A percentile compares a stretch with the other conserved stretches of the same genome.
Evolutionary conservation across 92 coral and sea anemone species (phyloP).

Genomic region (Scolanthus callimorphus): DNA sequence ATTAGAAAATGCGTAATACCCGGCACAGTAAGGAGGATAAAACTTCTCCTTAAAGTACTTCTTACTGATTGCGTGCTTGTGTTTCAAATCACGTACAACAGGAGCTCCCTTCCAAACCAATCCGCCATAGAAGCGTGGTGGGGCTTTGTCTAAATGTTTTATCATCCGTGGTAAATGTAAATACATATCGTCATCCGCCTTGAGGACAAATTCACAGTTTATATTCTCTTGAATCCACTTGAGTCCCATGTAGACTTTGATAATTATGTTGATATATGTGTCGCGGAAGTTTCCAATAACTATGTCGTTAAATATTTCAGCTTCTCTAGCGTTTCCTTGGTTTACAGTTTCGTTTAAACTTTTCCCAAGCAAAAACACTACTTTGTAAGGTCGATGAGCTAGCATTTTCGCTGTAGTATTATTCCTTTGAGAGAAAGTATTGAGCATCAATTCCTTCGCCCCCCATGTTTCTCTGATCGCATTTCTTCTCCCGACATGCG

Average conservation of each 20-base stretch:
- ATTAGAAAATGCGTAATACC: slow-evolving; percentile 27
- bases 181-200: slow-evolving; percentile 56
- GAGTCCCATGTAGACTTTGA: slow-evolving; percentile 58
- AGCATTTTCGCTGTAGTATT: not conserved
- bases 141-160: slow-evolving; percentile 23
- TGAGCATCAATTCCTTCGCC: too few species aligned
- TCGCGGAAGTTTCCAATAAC: slow-evolving; percentile 52
- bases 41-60: slow-evolving; percentile 16
- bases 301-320: slow-evolving; percentile 33
- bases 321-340: slow-evolving; percentile 27
- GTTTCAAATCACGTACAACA: slow-evolving; percentile 26
- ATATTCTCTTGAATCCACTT: slow-evolving; percentile 25
- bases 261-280: slow-evolving; percentile 26
- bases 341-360: slow-evolving; percentile 6
- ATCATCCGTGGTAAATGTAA: slow-evolving; percentile 29
- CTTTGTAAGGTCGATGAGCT: not conserved
- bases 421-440: too few species aligned
- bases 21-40: slow-evolving; percentile 53
- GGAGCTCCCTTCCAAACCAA: slow-evolving; percentile 18
- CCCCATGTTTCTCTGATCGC: slow-evolving; percentile 61
- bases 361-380: slow-evolving; percentile 45
- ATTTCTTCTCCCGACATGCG: slow-evolving; percentile 18
- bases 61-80: slow-evolving; percentile 50
- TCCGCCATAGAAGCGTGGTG: slow-evolving; percentile 47
- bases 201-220: slow-evolving; percentile 30